phyloP scores from a whole-genome alignment of 1,140 invertebrate species.

The Cryptotermes secundus region DNA sequence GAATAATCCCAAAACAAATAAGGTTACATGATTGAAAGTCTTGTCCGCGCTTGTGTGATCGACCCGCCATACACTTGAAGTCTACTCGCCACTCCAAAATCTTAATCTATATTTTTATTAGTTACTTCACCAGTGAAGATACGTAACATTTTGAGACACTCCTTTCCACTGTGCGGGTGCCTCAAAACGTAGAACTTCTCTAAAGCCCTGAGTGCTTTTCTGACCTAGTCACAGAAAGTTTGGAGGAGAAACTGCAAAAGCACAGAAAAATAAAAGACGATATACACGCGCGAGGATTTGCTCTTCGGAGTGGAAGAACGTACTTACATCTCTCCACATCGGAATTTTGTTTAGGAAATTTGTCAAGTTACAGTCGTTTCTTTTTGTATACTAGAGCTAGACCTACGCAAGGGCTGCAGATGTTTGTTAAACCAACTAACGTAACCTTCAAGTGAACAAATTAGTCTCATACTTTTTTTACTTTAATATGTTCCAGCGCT shows the following conservation, averaged over 20 bases:
- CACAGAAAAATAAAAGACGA: neutral
- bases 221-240: neutral
- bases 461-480: neutral
- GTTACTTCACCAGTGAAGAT: too few relatives aligned
- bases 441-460: neutral
- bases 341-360: neutral
- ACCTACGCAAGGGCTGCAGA: neutral
- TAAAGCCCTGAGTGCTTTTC: neutral
- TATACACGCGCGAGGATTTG: neutral
- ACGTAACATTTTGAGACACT: too few relatives aligned
- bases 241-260: neutral
- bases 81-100: too few relatives aligned
- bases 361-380: neutral
- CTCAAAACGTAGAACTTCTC: neutral
- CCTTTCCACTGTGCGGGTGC: too few relatives aligned
- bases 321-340: neutral
- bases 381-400: neutral
- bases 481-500: too few relatives aligned
- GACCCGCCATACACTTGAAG: too few relatives aligned
- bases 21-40: too few relatives aligned
- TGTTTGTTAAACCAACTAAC: neutral
- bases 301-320: constrained; percentile 5
- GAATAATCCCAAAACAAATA: too few relatives aligned
- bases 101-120: too few relatives aligned
- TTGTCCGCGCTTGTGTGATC: too few relatives aligned